Percentiles rank a stretch among this genome's conserved stretches.
Conservation (phyloP, 35 echinoderm and acorn worm genomes). For the Strongylocentrotus purpuratus region DNA sequence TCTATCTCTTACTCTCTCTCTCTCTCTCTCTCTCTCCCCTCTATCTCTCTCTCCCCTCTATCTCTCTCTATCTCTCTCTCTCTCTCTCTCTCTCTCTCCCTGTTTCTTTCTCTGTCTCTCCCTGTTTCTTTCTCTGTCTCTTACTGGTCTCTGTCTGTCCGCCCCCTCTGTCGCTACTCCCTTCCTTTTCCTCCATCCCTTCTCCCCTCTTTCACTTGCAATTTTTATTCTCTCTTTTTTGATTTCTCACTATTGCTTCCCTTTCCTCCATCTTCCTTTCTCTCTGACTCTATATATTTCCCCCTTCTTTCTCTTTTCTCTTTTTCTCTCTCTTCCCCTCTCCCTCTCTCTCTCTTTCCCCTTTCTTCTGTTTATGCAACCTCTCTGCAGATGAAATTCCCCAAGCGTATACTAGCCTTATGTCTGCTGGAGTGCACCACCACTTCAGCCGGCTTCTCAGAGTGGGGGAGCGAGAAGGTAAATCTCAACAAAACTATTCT, state of each 20-base stretch:
- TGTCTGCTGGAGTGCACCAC: constrained; percentile 91
- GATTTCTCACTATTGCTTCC: too few species aligned
- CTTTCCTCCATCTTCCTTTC: too few species aligned
- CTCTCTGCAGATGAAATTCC: constrained; percentile 56
- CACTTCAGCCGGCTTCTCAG: constrained; percentile 83
- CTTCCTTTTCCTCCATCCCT: too few species aligned
- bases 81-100: not conserved
- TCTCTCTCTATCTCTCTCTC: not conserved
- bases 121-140: not conserved
- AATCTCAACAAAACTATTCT: not conserved
- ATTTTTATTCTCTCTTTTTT: too few species aligned
- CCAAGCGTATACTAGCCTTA: constrained; percentile 77
- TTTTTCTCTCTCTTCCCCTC: too few species aligned
- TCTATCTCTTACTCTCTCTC: not conserved
- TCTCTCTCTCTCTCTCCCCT: not conserved
- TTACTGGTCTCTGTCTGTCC: not conserved
- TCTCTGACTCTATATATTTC: too few species aligned
- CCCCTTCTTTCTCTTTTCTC: too few species aligned
- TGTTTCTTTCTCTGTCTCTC: not conserved
- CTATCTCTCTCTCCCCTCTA: not conserved
- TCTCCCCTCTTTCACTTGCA: too few species aligned
- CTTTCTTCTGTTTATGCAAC: not conserved
- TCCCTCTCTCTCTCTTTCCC: not conserved
- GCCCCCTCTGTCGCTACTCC: too few species aligned
- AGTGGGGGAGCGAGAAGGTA: constrained; percentile 98